These are phyloP conservation scores for Brotula barbata DNA, from an alignment of 2,797 vertebrate genomes.

Conservation along the genomic window DNA sequence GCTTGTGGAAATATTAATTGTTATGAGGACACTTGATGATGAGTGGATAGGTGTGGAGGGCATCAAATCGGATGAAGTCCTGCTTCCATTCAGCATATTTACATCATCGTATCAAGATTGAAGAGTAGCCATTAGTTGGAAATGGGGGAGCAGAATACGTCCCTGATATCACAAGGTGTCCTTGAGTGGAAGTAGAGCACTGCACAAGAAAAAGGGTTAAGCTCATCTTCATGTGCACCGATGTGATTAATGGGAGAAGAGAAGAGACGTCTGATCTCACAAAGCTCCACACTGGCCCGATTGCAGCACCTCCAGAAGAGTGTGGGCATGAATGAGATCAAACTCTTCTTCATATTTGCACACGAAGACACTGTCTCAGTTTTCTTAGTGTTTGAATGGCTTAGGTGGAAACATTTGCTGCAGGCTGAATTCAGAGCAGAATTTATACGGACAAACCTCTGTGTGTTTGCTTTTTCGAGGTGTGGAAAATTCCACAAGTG, in stretches of 20 bases:
- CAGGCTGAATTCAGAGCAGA: conserved; percentile 52
- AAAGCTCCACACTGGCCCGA: conserved; percentile 40
- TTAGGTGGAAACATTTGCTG: conserved; percentile 51
- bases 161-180: conserved; percentile 50
- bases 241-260: conserved; percentile 66
- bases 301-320: conserved; percentile 54
- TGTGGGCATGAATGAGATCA: conserved; percentile 54
- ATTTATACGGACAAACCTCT: too few species aligned
- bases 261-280: conserved; percentile 36
- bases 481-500: too few species aligned
- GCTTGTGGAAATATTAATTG: conserved; percentile 61
- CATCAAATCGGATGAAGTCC: conserved; percentile 31
- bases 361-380: conserved; percentile 30
- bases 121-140: conserved; percentile 40
- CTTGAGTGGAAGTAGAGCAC: conserved; percentile 68
- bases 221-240: conserved; percentile 64
- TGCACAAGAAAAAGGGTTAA: conserved; percentile 50
- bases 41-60: conserved; percentile 41
- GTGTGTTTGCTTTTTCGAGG: too few species aligned
- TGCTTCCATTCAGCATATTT: conserved; percentile 22
- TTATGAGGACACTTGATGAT: conserved; percentile 40
- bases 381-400: conserved; percentile 41
- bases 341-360: conserved; percentile 44
- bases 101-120: conserved; percentile 31
- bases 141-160: conserved; percentile 30